phyloP scores from a whole-genome alignment of 2,888 invertebrate species.

The Abscondita cerata region DNA sequence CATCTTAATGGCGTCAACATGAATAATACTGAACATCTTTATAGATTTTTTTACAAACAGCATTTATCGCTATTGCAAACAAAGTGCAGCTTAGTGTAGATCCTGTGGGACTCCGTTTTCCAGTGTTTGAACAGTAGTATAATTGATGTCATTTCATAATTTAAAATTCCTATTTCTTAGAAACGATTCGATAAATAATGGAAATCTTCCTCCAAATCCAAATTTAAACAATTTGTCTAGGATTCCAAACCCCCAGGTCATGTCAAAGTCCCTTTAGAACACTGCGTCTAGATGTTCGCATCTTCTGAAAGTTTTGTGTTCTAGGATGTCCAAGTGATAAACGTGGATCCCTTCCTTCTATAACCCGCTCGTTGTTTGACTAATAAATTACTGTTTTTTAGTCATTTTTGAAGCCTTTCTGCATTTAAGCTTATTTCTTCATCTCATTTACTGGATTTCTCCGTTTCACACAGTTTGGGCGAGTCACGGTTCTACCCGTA shows the following conservation, averaged over 20 bases:
- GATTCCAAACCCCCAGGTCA: not conserved
- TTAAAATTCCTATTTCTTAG: not conserved
- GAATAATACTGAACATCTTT: no score
- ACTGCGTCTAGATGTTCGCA: not conserved
- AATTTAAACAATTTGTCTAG: not conserved
- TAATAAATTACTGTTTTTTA: no score
- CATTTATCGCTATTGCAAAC: no score
- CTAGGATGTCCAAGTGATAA: not conserved
- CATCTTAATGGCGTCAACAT: no score
- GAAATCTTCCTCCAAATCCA: not conserved
- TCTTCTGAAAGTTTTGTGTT: not conserved
- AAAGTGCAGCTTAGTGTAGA: not conserved
- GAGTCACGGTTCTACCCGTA: no score
- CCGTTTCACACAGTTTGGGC: no score
- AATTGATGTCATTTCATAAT: not conserved
- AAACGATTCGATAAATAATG: not conserved
- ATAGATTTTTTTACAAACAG: no score
- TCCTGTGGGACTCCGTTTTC: not conserved
- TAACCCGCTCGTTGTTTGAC: not conserved
- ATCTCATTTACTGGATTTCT: no score
- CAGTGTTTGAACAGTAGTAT: not conserved
- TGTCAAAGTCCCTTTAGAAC: slow-evolving; percentile 1
- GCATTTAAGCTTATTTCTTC: no score
- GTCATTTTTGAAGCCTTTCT: no score
- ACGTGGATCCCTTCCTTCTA: not conserved